Evolutionary conservation across 2,888 invertebrate genomes (phyloP).

Genomic region (Leucophenga montana): DNA sequence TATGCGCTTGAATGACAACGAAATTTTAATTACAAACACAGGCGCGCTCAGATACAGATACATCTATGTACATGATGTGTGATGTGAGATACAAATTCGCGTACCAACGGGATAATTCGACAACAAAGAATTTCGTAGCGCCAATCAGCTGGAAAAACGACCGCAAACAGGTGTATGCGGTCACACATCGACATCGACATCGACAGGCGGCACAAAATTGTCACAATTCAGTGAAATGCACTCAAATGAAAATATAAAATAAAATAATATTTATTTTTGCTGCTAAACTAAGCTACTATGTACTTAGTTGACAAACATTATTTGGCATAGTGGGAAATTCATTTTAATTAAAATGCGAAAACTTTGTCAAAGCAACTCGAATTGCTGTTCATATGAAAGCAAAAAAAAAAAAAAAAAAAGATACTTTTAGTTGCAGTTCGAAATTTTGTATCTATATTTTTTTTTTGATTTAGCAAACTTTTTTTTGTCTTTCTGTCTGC

Average conservation of each 20-base stretch:
- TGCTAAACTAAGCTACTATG: too few relatives aligned
- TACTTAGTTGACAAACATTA: too few relatives aligned
- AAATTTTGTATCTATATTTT: too few relatives aligned
- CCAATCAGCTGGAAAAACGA: background rate
- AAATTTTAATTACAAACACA: constrained; percentile 10
- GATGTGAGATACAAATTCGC: too few relatives aligned
- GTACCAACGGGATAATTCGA: constrained; percentile 3
- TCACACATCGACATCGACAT: too few relatives aligned
- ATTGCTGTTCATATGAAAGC: too few relatives aligned
- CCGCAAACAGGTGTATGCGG: constrained; percentile 16
- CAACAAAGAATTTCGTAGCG: background rate
- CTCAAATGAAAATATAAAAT: too few relatives aligned
- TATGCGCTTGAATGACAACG: background rate
- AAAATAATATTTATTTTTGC: too few relatives aligned
- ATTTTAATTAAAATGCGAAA: background rate
- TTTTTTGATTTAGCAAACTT: too few relatives aligned
- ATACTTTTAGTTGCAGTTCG: too few relatives aligned
- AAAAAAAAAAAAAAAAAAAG: background rate
- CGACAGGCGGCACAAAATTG: background rate
- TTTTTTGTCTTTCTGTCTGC: background rate
- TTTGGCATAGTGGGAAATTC: background rate
- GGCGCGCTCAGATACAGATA: background rate
- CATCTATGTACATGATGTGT: too few relatives aligned
- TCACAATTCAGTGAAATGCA: background rate
- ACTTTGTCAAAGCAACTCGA: background rate